A percentile compares a stretch with the other conserved stretches of the same genome.
These are phyloP conservation scores for Phrynosoma blainvillii DNA, from an alignment of 2,113 vertebrate genomes.

Conservation along the genomic window DNA sequence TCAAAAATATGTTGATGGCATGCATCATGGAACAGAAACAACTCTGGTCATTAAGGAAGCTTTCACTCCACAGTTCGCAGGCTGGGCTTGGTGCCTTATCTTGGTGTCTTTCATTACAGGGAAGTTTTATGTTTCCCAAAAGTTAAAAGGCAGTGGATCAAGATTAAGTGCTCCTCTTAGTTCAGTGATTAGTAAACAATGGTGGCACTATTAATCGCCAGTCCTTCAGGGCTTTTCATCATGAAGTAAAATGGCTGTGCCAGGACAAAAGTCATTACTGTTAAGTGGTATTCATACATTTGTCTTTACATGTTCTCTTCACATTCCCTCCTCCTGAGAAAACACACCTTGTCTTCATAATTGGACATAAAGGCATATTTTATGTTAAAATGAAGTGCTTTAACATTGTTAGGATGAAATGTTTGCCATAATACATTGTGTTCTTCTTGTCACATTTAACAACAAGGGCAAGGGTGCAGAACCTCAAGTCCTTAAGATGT, in stretches of 20 bases:
- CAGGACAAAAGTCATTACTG: conserved; percentile 12
- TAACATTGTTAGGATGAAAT: not conserved
- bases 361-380: not conserved
- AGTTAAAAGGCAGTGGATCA: conserved; percentile 46
- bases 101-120: conserved; percentile 18
- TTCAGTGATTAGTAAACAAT: conserved; percentile 50
- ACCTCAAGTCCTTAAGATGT: too few relatives aligned
- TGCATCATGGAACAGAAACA: not conserved
- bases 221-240: conserved; percentile 23
- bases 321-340: not conserved
- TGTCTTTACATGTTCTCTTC: conserved; percentile 22
- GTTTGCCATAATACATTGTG: not conserved
- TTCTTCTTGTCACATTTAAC: not conserved
- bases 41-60: conserved; percentile 26
- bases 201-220: conserved; percentile 28
- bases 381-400: not conserved
- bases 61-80: conserved; percentile 10
- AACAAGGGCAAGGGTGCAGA: not conserved
- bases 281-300: not conserved
- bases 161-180: conserved; percentile 44
- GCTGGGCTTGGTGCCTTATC: conserved; percentile 4
- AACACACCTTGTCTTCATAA: not conserved
- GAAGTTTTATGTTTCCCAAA: conserved; percentile 38
- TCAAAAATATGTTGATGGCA: not conserved
- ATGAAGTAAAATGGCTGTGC: conserved; percentile 5